Base-by-base conservation (phyloP, 2,113 vertebrate genomes). In the Tringa solitaria region DNA sequence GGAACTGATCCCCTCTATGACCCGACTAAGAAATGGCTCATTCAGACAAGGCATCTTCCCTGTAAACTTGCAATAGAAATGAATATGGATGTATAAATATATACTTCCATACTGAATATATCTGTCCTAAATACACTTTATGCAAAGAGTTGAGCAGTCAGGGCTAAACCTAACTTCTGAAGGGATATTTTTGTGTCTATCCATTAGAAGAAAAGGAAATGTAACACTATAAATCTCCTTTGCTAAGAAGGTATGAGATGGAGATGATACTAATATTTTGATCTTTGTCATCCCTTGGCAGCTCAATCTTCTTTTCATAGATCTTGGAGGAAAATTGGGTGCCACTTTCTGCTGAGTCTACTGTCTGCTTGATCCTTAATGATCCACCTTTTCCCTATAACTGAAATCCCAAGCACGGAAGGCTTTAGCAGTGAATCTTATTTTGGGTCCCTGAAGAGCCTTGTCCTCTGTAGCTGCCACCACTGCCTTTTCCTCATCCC, bases 201-300 rank as follows among this genome's bases (percentile, higher is more conserved):
- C 64, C 28, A 73, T 76, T 80, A 80, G 67, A 74, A 72, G 41
- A 46, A 37, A 81, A 84, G 46, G 56, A 90, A 81, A 56, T 64
- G 14, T 46, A 67, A 22, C 21, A 33, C 32, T 41, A 46, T 59
- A 12, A 33, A 64, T 79, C 27, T 95, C 53, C 69, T 53, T 68
- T 37, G 20, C 70, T 93, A 61, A 93, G 81, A 73, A 69, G 53
- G 33, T 33, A 3, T n/a, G 48, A 87, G 61, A 35, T 68, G 64
- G 69, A 68, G 48, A 41, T 64, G 33, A 64, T 57, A 72, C n/a
- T 64, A 51, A 64, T 87, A 91, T 89, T 82, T 82, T 60, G 39
- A 73, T 89, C 35, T 73, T 88, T 72, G 41, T 82, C 74, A 87
- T 93, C 57, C 32, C 39, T 91, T 91, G 87, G 74, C 89, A 93